Base-by-base conservation (phyloP, 2,113 vertebrate genomes). In the Malurus melanocephalus region DNA sequence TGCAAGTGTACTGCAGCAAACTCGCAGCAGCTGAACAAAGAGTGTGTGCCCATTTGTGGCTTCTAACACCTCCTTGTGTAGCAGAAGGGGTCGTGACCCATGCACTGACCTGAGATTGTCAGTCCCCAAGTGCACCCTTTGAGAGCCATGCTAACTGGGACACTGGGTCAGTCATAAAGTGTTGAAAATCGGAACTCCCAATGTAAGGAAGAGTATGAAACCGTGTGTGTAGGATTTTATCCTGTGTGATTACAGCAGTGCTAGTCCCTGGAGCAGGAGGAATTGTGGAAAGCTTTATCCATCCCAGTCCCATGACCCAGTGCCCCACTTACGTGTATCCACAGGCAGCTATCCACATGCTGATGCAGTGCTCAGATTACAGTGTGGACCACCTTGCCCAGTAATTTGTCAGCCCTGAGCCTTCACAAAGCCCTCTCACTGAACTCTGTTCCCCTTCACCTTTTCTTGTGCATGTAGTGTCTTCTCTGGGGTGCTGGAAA, bases 141-240 rank as follows among this genome's bases (percentile, higher is more conserved):
- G 76, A 90, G 89, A 72, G 64, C 71, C 48, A 10, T 7, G 6
- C 26, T 73, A 87, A 89, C 16, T 81, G 65, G 68, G 81, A 61
- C 57, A 84, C 42, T 65, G n/a, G 77, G 68, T 94, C 85, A 80
- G 68, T 91, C 81, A 79, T 32, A 60, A 30, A 55, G 52, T 23
- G 18, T 51, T 82, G 51, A 30, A 61, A 76, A 33, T 7, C 4
- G 2, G 35, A 62, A 55, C 2, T 65, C 52, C 35, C 49, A 93
- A 80, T 23, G 2, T 80, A 81, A 93, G 65, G 57, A 68, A 78
- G 72, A 74, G 28, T 89, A 62, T 74, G 77, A 89, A 86, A 88
- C 62, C 66, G 6, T 45, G 43, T 28, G 17, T 22, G 43, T 22
- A 51, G 46, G 35, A 78, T 59, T 11, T 8, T 32, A 62, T 33